Conservation (phyloP, 2,888 invertebrate genomes). For the Andrena fulva region DNA sequence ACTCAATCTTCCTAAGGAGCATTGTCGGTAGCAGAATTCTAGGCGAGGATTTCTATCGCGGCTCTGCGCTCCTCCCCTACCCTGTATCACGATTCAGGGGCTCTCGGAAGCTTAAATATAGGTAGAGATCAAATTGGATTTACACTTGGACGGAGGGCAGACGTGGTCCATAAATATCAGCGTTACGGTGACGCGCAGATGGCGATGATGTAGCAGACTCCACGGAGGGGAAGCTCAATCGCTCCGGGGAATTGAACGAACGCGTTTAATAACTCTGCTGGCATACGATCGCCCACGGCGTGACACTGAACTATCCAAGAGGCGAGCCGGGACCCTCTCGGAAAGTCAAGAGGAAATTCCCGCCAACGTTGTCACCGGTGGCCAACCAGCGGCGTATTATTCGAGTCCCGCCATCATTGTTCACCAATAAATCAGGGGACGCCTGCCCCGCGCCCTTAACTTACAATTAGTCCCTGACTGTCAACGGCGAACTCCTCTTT, state of each 20-base stretch:
- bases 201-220: conserved; percentile 61
- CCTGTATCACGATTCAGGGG: conserved; percentile 44
- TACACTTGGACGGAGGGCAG: conserved; percentile 62
- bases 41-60: not conserved
- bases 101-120: conserved; percentile 48
- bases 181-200: conserved; percentile 54
- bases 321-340: conserved; percentile 32
- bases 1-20: conserved; percentile 2
- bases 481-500: not conserved
- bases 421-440: conserved; percentile 21
- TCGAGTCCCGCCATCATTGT: conserved; percentile 16
- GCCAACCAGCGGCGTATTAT: conserved; percentile 22
- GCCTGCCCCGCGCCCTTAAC: not conserved
- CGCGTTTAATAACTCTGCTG: conserved; percentile 77
- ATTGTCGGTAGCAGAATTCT: not conserved
- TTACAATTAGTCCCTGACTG: conserved; percentile 26
- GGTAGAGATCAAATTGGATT: conserved; percentile 69
- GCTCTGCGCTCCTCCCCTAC: not conserved
- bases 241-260: conserved; percentile 79
- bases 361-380: conserved; percentile 40
- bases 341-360: conserved; percentile 45
- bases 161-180: conserved; percentile 67
- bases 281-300: conserved; percentile 70
- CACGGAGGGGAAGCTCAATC: conserved; percentile 65
- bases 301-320: conserved; percentile 62